Evolutionary conservation across 2,113 vertebrate species (phyloP).

Genomic region (Phrynosoma platyrhinos): DNA sequence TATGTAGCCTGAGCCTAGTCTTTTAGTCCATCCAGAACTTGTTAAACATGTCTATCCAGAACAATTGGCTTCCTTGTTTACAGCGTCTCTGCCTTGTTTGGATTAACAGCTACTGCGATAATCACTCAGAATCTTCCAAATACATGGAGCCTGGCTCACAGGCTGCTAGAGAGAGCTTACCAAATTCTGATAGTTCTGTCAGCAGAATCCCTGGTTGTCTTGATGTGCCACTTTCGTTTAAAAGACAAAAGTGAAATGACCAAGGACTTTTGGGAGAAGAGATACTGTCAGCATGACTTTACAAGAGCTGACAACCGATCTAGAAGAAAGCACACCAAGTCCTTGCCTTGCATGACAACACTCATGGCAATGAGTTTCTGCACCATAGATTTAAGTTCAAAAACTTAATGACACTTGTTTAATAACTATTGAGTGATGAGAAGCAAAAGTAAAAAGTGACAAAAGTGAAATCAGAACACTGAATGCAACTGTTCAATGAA

Average conservation of each 20-base stretch:
- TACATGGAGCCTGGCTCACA: neutral
- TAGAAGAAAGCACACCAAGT: neutral
- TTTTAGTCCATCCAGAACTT: neutral
- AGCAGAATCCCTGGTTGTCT: neutral
- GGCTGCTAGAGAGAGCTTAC: neutral
- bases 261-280: slow-evolving; percentile 15
- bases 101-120: neutral
- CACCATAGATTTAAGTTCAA: neutral
- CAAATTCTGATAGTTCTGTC: neutral
- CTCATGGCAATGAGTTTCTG: neutral
- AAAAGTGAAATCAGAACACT: no score
- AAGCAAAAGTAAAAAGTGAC: no score
- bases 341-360: neutral
- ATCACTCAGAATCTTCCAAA: neutral
- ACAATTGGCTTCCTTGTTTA: neutral
- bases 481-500: no score
- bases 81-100: no score
- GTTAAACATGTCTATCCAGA: neutral
- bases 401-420: neutral
- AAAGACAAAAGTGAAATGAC: slow-evolving; percentile 25
- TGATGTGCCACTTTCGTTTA: slow-evolving; percentile 24
- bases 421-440: no score
- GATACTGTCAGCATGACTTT: slow-evolving; percentile 20
- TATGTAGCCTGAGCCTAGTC: neutral
- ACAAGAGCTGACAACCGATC: neutral